Evolutionary conservation across 2,888 invertebrate genomes (phyloP).

Genomic region (Meloe dianella): DNA sequence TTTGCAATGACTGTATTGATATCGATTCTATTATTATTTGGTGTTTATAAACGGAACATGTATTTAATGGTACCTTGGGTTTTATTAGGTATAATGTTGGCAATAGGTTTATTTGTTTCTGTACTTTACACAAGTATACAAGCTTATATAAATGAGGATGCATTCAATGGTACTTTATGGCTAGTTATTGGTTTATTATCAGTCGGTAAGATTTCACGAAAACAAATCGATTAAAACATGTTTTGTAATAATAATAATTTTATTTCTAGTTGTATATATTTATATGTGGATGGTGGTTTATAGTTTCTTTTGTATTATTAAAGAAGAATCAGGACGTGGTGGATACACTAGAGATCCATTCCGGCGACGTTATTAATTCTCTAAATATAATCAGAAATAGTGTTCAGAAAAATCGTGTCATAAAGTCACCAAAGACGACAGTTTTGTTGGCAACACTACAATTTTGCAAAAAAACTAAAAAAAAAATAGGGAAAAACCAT

Average conservation of each 20-base stretch:
- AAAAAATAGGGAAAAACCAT: no score
- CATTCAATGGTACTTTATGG: conserved; percentile 65
- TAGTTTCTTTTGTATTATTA: conserved; percentile 77
- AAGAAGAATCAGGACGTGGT: conserved; percentile 74
- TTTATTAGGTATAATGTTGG: conserved; percentile 78
- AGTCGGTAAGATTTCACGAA: conserved; percentile 64
- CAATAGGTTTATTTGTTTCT: conserved; percentile 77
- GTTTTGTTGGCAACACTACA: not conserved
- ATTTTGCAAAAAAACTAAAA: no score
- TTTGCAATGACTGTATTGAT: conserved; percentile 83
- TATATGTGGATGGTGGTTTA: conserved; percentile 86
- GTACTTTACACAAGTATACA: conserved; percentile 80
- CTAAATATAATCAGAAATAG: not conserved
- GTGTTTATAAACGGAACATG: conserved; percentile 79
- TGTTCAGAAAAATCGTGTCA: not conserved
- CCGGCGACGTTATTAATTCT: conserved; percentile 54
- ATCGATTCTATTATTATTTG: conserved; percentile 76
- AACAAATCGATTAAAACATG: no score
- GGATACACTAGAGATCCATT: conserved; percentile 79
- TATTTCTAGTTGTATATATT: conserved; percentile 72
- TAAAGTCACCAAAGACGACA: not conserved
- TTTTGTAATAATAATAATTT: not conserved
- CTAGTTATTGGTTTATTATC: conserved; percentile 68
- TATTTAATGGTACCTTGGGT: conserved; percentile 87
- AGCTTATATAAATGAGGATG: conserved; percentile 69